Evolutionary conservation across 2,888 invertebrate species (phyloP), one percentile per base, ranked within the genome.

Genomic region (Mesoligia furuncula): DNA sequence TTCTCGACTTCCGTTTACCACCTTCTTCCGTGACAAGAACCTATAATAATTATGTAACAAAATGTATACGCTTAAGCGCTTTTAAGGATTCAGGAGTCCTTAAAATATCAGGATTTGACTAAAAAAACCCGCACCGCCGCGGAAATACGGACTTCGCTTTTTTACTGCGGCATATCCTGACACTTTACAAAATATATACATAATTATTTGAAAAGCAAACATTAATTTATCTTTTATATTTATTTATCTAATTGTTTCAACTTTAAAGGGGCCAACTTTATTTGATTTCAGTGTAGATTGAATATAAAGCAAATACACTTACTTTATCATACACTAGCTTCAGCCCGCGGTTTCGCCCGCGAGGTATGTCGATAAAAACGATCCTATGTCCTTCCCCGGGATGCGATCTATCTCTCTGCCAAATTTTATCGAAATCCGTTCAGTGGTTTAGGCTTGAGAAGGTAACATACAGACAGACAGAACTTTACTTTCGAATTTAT

Each of bases 1-100:
- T 65, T 20, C 17, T 17, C 15, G 24, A 15, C 2, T n/a, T 17
- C 39, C n/a, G 2, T 42, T 59, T n/a, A 13, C 31, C 57, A 74
- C 9, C 48, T 42, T 31, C n/a, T 73, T 57, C 24, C 24, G 54
- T 27, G 6, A 2, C 11, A 36, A 11, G 5, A 36, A 11, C 11
- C 20, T 20, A 62, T 62, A 31, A 0, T 1, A 11, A 62, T 24
- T 51, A 24, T 75, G 17, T n/a, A 9, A 15, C 17, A 17, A 2
- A 51, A n/a, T 59, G 8, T 48, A 20, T 17, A 42, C 20, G 15
- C 7, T 27, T 24, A 27, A 27, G n/a, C 31, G 0, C 42, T 81
- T 80, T 45, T 62, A 70, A 70, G 79, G 77, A 6, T 24, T 69
- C 69, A 27, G n/a, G 31, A 51, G 31, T 42, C 68, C 42, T 24